phyloP scores from a whole-genome alignment of 2,797 vertebrate genomes.

The Tenualosa thibaudeaui region DNA sequence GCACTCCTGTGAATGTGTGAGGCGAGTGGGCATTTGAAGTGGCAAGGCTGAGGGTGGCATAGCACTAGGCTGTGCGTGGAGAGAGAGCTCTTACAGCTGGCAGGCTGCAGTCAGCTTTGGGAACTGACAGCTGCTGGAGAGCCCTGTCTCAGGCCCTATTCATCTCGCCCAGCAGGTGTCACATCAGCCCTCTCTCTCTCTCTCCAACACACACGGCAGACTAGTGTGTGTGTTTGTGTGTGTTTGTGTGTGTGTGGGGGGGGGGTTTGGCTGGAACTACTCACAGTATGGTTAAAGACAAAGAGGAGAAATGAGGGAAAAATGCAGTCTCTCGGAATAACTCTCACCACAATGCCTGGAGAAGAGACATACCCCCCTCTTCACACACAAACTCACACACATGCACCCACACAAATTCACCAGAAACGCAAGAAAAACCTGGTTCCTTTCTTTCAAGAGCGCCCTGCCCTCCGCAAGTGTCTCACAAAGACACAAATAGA shows the following conservation, averaged over 20 bases:
- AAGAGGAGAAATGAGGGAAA: constrained; percentile 78
- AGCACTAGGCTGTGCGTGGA: constrained; percentile 25
- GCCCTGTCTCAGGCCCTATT: constrained; percentile 78
- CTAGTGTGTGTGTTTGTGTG: background rate
- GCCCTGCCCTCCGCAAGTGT: constrained; percentile 77
- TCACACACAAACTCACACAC: constrained; percentile 72
- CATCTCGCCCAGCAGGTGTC: constrained; percentile 81
- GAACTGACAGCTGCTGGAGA: constrained; percentile 78
- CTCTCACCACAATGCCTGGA: constrained; percentile 81
- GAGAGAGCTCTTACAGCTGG: constrained; percentile 25
- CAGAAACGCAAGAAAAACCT: constrained; percentile 78
- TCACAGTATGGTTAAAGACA: constrained; percentile 73
- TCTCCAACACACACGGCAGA: constrained; percentile 34
- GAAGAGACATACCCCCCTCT: constrained; percentile 20
- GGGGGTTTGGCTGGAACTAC: constrained; percentile 74
- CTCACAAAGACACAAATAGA: constrained; percentile 84
- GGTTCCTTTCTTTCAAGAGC: constrained; percentile 80
- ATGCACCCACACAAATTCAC: constrained; percentile 56
- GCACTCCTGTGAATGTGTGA: background rate
- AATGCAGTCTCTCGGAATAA: constrained; percentile 82
- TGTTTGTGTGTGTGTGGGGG: constrained; percentile 9
- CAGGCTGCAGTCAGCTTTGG: constrained; percentile 63
- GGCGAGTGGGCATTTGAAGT: background rate
- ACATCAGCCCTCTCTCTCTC: constrained; percentile 59
- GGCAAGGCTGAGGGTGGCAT: constrained; percentile 19